Evolutionary conservation across 64 coral and sea anemone species (phyloP).

Genomic region (Montipora capricornis): DNA sequence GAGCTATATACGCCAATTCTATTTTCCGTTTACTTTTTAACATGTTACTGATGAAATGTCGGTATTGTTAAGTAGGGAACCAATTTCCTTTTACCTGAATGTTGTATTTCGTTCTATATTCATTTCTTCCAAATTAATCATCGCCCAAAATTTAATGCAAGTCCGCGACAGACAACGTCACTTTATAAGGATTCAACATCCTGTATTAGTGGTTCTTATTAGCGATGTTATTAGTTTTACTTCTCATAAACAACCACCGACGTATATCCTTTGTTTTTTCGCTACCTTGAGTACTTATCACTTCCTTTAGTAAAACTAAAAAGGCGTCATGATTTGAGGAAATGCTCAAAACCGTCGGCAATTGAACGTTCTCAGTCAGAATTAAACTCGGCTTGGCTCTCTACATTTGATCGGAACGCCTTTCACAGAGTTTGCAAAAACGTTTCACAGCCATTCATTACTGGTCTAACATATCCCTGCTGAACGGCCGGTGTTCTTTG

Average conservation of each 20-base stretch:
- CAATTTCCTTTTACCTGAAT: background rate
- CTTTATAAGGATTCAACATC: background rate
- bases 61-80: background rate
- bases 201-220: background rate
- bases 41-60: background rate
- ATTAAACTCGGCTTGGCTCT: no score
- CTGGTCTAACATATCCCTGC: no score
- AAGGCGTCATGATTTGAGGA: no score
- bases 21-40: background rate
- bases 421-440: no score
- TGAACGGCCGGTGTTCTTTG: no score
- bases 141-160: background rate
- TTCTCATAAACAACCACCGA: background rate
- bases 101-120: background rate
- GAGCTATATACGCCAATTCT: no score
- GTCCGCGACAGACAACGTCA: background rate
- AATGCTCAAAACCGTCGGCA: no score
- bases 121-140: background rate
- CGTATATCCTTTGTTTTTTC: background rate
- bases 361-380: no score
- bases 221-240: background rate
- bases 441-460: no score
- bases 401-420: no score
- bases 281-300: background rate
- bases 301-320: no score